Conservation (phyloP, 2,797 vertebrate species). For the Thamnophis elegans region DNA sequence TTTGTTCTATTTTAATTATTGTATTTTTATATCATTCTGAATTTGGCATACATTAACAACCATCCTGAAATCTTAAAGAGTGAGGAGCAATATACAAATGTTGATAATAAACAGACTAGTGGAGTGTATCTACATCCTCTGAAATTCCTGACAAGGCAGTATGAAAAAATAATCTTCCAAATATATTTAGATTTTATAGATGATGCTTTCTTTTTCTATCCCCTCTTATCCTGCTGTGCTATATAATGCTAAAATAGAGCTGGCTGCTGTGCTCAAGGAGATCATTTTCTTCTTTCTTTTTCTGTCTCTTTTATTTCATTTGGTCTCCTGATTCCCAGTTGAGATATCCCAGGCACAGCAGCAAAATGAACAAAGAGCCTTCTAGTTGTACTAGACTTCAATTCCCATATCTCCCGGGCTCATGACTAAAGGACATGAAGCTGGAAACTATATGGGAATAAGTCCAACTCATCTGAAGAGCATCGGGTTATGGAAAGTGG, state of each 20-base stretch:
- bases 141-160: background rate
- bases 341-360: conserved; percentile 45
- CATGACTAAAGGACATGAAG: background rate
- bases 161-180: background rate
- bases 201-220: background rate
- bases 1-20: background rate
- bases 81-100: background rate
- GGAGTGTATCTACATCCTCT: background rate
- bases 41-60: background rate
- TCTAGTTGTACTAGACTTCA: background rate
- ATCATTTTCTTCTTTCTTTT: conserved; percentile 47
- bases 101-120: background rate
- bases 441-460: background rate
- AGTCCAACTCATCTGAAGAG: background rate
- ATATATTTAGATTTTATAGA: background rate
- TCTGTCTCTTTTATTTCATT: conserved; percentile 29
- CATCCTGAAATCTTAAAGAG: background rate
- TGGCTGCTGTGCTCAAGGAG: conserved; percentile 38
- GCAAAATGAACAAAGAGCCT: conserved; percentile 41
- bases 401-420: background rate
- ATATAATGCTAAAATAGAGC: conserved; percentile 25
- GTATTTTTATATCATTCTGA: background rate
- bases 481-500: background rate
- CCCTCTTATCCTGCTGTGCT: background rate
- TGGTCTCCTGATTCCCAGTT: conserved; percentile 13